These are phyloP conservation scores for Ectropis crepuscularia DNA, from an alignment of 2,888 invertebrate species.

Conservation along the genomic window DNA sequence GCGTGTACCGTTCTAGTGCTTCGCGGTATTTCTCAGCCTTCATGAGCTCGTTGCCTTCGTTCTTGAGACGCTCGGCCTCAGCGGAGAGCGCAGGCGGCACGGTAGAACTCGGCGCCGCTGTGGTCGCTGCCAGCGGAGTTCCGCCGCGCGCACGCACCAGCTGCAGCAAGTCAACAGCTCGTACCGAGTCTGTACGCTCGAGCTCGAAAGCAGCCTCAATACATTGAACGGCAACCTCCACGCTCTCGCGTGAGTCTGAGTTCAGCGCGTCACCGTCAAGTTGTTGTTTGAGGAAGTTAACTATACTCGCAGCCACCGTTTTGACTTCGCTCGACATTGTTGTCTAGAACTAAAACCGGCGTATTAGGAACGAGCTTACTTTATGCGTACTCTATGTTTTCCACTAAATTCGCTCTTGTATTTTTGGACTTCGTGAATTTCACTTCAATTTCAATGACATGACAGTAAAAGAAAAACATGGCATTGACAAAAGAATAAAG, in stretches of 20 bases:
- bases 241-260: slow-evolving; percentile 87
- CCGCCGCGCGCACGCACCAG: slow-evolving; percentile 58
- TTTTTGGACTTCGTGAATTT: not conserved
- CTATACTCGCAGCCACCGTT: slow-evolving; percentile 83
- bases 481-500: not conserved
- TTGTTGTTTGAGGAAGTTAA: slow-evolving; percentile 83
- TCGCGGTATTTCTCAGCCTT: slow-evolving; percentile 91
- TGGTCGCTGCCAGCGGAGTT: slow-evolving; percentile 56
- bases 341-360: not conserved
- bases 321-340: slow-evolving; percentile 72
- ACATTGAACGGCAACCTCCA: slow-evolving; percentile 98
- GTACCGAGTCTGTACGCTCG: slow-evolving; percentile 73
- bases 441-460: not conserved
- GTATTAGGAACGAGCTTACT: not conserved
- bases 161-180: slow-evolving; percentile 66
- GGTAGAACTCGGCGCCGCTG: slow-evolving; percentile 39
- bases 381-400: not conserved
- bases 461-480: not conserved
- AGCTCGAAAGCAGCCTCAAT: slow-evolving; percentile 95
- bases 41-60: slow-evolving; percentile 95
- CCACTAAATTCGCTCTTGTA: not conserved
- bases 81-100: slow-evolving; percentile 60
- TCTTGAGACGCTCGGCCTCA: slow-evolving; percentile 94
- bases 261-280: slow-evolving; percentile 77
- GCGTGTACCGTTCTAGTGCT: slow-evolving; percentile 93